A percentile compares a stretch with the other conserved stretches of the same genome.
phyloP scores from a whole-genome alignment of 2,113 vertebrate species.

The Callocephalon fimbriatum region DNA sequence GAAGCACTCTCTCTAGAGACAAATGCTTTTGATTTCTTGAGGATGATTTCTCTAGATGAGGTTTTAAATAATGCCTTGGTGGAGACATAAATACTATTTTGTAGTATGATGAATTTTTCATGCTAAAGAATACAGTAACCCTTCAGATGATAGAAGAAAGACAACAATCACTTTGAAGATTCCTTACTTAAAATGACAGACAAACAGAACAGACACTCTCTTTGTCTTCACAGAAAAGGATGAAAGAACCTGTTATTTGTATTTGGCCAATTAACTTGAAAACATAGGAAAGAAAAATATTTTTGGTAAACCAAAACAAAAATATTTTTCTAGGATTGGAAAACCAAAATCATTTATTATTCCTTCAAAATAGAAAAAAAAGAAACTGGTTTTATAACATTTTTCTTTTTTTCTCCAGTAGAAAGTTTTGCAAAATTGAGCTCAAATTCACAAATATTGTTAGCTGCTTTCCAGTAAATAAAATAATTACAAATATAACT shows the following conservation, averaged over 20 bases:
- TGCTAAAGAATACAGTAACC: background rate
- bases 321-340: background rate
- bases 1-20: background rate
- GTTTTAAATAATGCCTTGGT: slow-evolving; percentile 18
- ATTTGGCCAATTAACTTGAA: background rate
- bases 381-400: background rate
- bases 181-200: background rate
- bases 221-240: background rate
- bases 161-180: background rate
- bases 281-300: background rate
- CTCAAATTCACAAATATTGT: background rate
- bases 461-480: background rate
- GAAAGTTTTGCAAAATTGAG: background rate
- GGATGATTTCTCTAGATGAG: background rate
- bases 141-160: background rate
- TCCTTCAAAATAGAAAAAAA: background rate
- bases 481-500: background rate
- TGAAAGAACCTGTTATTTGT: slow-evolving; percentile 20
- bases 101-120: background rate
- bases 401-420: background rate
- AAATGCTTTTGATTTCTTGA: background rate
- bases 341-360: background rate
- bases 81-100: slow-evolving; percentile 4
- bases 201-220: background rate
- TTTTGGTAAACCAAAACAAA: background rate